Conservation (phyloP, 1,140 invertebrate genomes). For the Dysdera silvatica region DNA sequence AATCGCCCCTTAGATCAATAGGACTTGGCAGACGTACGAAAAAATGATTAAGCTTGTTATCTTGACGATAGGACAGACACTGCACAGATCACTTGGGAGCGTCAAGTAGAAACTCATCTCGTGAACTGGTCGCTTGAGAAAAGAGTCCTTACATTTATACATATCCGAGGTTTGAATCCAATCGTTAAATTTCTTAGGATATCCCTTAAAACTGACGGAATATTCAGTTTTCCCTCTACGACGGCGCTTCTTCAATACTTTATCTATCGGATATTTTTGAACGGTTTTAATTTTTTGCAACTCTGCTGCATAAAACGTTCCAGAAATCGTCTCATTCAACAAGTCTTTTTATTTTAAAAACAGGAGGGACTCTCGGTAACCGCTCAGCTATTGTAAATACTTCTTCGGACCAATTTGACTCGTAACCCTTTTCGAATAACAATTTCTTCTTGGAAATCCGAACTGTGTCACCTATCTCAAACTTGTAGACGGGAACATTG, state of each 20-base stretch:
- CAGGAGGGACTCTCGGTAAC: not conserved
- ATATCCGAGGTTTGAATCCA: not conserved
- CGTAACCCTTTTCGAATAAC: conserved; percentile 29
- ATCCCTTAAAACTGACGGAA: not conserved
- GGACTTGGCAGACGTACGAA: not conserved
- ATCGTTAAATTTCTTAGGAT: not conserved
- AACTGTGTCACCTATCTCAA: conserved; percentile 37
- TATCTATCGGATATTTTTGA: not conserved
- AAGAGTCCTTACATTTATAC: not conserved
- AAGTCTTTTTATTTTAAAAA: conserved; percentile 18
- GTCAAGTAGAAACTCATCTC: conserved; percentile 3
- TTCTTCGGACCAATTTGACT: conserved; percentile 23
- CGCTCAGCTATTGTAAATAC: conserved; percentile 17
- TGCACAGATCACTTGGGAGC: not conserved
- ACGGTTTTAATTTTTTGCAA: not conserved
- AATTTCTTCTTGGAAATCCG: conserved; percentile 16
- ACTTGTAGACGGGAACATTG: conserved; percentile 28
- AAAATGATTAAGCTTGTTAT: conserved; percentile 2
- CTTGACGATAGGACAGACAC: not conserved
- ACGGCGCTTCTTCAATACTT: not conserved
- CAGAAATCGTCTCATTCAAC: conserved; percentile 1
- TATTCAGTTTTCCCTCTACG: conserved; percentile 1
- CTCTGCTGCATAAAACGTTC: conserved; percentile 27
- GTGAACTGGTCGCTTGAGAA: not conserved
- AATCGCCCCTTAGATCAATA: not conserved